Percentiles rank a stretch among this genome's conserved stretches.
Conservation (phyloP, 37 sponge, comb jelly and placozoan species). For the Aphrocallistes beatrix region DNA sequence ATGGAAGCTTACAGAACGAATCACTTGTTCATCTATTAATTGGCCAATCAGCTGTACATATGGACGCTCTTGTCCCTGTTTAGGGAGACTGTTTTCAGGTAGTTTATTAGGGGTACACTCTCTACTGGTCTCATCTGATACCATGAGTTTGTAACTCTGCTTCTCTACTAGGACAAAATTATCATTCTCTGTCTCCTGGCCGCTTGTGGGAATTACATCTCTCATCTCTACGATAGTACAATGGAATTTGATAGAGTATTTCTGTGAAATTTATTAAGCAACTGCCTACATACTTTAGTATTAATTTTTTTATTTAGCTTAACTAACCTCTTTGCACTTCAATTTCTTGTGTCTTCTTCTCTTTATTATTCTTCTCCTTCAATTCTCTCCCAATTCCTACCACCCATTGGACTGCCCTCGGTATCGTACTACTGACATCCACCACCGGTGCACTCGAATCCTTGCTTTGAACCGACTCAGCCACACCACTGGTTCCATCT, state of each 20-base stretch:
- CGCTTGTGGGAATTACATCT: no score
- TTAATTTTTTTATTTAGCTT: background rate
- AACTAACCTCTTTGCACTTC: slow-evolving; percentile 2
- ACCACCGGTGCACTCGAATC: background rate
- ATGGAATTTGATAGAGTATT: no score
- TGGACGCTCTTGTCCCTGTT: background rate
- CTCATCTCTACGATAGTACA: no score
- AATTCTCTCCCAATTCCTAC: background rate
- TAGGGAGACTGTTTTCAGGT: background rate
- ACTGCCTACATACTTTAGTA: background rate
- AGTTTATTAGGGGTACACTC: background rate
- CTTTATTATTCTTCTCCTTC: background rate
- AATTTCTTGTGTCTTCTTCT: background rate
- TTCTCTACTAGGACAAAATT: background rate
- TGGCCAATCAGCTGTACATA: background rate
- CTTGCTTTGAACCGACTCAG: background rate
- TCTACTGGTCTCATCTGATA: background rate
- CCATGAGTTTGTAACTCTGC: background rate
- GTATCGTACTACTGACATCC: background rate
- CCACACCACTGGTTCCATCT: background rate
- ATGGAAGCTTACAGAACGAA: slow-evolving; percentile 62
- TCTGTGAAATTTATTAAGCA: background rate
- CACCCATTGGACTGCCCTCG: slow-evolving; percentile 10
- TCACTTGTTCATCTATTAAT: background rate
- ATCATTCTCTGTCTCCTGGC: no score